Evolutionary conservation across 2,113 vertebrate genomes (phyloP).

Genomic region (Coturnix japonica): DNA sequence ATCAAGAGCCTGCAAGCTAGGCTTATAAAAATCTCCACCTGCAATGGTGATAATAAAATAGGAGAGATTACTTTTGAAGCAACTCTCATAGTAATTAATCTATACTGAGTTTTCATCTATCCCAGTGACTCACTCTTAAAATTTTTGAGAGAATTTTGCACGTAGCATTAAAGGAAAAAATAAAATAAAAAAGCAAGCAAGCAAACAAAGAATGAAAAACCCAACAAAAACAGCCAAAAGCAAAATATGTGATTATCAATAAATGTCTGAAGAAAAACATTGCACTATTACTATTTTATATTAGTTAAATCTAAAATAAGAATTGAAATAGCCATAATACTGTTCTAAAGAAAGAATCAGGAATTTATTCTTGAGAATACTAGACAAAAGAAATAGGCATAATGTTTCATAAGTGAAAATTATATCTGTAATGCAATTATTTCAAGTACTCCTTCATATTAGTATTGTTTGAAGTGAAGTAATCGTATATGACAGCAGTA

Average conservation of each 20-base stretch:
- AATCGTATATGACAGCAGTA: neutral
- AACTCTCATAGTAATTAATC: neutral
- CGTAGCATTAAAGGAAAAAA: neutral
- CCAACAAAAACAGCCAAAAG: no score
- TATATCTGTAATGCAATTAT: neutral
- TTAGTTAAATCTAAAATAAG: neutral
- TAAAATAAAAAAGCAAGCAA: neutral
- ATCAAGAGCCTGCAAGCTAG: no score
- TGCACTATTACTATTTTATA: neutral
- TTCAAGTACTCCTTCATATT: neutral
- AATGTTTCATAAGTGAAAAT: neutral
- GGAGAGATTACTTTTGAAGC: no score
- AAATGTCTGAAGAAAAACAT: neutral
- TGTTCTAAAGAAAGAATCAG: neutral
- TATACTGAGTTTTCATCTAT: neutral
- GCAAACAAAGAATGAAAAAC: no score
- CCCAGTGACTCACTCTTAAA: neutral
- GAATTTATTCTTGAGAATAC: neutral
- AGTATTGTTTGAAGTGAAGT: conserved; percentile 6
- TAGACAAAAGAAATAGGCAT: neutral
- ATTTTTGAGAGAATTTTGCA: neutral
- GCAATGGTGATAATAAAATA: no score
- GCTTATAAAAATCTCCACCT: no score
- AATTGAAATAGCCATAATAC: neutral
- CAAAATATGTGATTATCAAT: neutral